Percentiles rank a stretch among this genome's conserved stretches.
Evolutionary conservation across 2,888 invertebrate species (phyloP).

Genomic region (Tholera decimalis): DNA sequence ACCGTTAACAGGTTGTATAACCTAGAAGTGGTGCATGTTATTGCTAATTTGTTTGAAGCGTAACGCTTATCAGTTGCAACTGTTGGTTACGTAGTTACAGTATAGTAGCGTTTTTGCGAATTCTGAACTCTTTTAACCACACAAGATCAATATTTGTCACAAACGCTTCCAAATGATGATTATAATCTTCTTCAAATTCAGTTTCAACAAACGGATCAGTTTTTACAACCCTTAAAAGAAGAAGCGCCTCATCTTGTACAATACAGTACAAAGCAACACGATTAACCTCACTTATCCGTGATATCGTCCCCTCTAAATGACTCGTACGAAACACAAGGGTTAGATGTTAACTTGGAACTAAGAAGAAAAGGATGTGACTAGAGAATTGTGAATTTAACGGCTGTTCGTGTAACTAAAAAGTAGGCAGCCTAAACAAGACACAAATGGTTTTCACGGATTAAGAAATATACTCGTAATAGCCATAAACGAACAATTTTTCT

Average conservation of each 20-base stretch:
- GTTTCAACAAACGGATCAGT: slow-evolving; percentile 23
- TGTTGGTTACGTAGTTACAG: background rate
- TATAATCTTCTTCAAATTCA: background rate
- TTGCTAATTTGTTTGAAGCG: slow-evolving; percentile 43
- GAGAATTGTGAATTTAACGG: background rate
- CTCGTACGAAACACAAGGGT: slow-evolving; percentile 63
- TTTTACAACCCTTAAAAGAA: slow-evolving; percentile 31
- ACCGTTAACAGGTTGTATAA: slow-evolving; percentile 20
- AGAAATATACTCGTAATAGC: too few relatives aligned
- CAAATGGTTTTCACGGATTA: too few relatives aligned
- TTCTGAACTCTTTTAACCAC: background rate
- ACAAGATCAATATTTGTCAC: background rate
- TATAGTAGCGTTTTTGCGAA: slow-evolving; percentile 8
- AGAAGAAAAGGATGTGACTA: slow-evolving; percentile 27
- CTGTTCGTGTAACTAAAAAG: background rate
- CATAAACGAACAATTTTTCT: background rate
- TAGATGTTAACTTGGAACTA: slow-evolving; percentile 30
- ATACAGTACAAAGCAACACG: slow-evolving; percentile 57
- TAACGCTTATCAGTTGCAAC: slow-evolving; percentile 32
- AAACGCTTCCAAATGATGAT: too few relatives aligned
- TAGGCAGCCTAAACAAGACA: background rate
- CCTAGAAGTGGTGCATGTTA: slow-evolving; percentile 34
- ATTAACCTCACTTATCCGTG: slow-evolving; percentile 64
- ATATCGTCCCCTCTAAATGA: slow-evolving; percentile 61
- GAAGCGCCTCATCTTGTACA: slow-evolving; percentile 37